Evolutionary conservation across 2,888 invertebrate genomes (phyloP).

Genomic region (Hypolimnas misippus): DNA sequence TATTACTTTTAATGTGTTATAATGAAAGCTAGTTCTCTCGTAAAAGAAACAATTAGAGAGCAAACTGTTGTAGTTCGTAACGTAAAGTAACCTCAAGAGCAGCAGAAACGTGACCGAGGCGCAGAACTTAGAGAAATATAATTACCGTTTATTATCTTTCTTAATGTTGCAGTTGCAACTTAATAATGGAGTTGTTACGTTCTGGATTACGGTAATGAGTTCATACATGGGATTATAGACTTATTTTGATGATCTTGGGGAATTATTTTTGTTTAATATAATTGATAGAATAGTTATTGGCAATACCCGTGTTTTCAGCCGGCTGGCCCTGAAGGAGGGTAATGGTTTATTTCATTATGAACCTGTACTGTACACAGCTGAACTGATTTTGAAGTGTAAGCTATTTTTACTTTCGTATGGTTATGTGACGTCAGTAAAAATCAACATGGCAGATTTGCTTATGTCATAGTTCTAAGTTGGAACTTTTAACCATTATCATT

Average conservation of each 20-base stretch:
- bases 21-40: conserved; percentile 33
- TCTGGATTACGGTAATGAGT: conserved; percentile 6
- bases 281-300: too few relatives aligned
- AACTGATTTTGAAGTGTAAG: too few relatives aligned
- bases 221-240: conserved; percentile 1
- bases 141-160: conserved; percentile 26
- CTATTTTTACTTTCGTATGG: too few relatives aligned
- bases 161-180: conserved; percentile 25
- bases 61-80: conserved; percentile 38
- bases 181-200: conserved; percentile 6
- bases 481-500: too few relatives aligned
- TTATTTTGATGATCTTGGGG: conserved; percentile 14
- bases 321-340: too few relatives aligned
- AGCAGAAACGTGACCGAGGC: conserved; percentile 39
- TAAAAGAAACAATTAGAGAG: conserved; percentile 46
- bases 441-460: too few relatives aligned
- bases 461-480: too few relatives aligned
- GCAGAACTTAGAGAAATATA: conserved; percentile 32
- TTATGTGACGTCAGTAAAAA: too few relatives aligned
- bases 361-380: too few relatives aligned
- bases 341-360: too few relatives aligned
- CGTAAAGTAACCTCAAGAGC: conserved; percentile 41
- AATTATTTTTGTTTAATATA: not conserved
- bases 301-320: too few relatives aligned
- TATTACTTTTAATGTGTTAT: not conserved